Base-by-base conservation (phyloP, 2,113 vertebrate genomes). In the Xiphophorus hellerii region DNA sequence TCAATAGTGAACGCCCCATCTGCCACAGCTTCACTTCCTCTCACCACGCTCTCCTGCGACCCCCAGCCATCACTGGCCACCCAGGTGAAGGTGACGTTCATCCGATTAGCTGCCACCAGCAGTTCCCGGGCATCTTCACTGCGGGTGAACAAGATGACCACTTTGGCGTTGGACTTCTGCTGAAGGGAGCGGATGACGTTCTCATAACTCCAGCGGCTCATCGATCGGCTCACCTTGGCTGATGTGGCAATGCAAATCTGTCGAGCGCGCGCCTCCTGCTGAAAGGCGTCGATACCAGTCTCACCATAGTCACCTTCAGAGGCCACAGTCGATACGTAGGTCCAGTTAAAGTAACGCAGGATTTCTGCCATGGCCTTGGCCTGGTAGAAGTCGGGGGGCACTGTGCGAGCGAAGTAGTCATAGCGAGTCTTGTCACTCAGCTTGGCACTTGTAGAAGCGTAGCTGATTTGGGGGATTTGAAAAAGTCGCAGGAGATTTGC, bases 401-500 rank as follows among this genome's bases (percentile, higher is more conserved):
- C 98, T 0, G 98, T 99, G 66, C 98, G 97, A 60, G 98, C 97
- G 0, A 99, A 99, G 91, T 97, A 99, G 89, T 99, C 98, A 0
- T 99, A 99, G 72, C 98, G 98, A 29, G 96, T 96, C 88, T 99
- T 99, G 93, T 99, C 98, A 0, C 98, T 99, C 77, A 99, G 95
- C 89, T 99, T 99, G 90, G 98, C 98, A 1, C 98, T 99, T 81
- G 98, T 99, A 71, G 98, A 99, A 30, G 98, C 98, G 0, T 99
- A 99, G 93, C 98, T 99, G 93, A 99, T 98, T 95, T 99, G 98
- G 0, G 98, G 97, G 85, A 99, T 99, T 92, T 99, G 97, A 90
- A 99, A 99, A 64, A 99, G 96, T 75, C 98, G 89, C 62, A 99
- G 94, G 44, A 99, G 94, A 90, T 99, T 99, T 93, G 98, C 98